Percentiles rank a stretch among this genome's conserved stretches.
Evolutionary conservation across 2,888 invertebrate species (phyloP).

Genomic region (Acanthococcus lagerstroemiae): DNA sequence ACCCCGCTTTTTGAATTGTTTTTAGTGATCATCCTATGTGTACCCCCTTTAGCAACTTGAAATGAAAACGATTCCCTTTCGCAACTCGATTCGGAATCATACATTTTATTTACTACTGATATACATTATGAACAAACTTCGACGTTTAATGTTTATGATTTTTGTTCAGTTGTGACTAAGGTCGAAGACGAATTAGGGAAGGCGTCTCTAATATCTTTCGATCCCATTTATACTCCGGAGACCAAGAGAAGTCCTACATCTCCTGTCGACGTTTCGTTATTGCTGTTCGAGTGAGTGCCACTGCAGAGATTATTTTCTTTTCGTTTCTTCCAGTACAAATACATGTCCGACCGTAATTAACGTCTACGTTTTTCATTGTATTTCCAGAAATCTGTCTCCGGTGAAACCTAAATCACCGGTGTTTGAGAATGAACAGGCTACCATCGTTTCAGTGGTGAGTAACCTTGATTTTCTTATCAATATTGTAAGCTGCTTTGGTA

Average conservation of each 20-base stretch:
- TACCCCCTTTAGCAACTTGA: neutral
- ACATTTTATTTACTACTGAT: neutral
- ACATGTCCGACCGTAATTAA: no score
- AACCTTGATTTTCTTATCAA: no score
- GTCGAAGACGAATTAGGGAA: constrained; percentile 54
- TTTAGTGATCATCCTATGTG: no score
- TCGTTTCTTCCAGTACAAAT: no score
- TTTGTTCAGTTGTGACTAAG: constrained; percentile 47
- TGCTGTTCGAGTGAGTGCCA: constrained; percentile 13
- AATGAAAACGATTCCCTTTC: neutral
- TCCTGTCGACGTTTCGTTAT: neutral
- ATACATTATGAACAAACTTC: no score
- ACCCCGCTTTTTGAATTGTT: no score
- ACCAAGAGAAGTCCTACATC: constrained; percentile 13
- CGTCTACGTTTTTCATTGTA: neutral
- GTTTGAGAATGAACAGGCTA: constrained; percentile 44
- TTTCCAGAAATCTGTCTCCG: constrained; percentile 25
- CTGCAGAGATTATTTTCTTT: no score
- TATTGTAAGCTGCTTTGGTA: no score
- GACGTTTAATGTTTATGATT: constrained; percentile 21
- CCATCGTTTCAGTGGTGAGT: constrained; percentile 68
- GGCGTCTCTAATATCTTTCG: constrained; percentile 35
- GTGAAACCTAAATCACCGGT: constrained; percentile 15
- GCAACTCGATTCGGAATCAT: neutral
- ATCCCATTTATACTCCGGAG: constrained; percentile 29